Evolutionary conservation across 2,888 invertebrate genomes (phyloP), one percentile per base, ranked within the genome.

Genomic region (Eristalis tenax): DNA sequence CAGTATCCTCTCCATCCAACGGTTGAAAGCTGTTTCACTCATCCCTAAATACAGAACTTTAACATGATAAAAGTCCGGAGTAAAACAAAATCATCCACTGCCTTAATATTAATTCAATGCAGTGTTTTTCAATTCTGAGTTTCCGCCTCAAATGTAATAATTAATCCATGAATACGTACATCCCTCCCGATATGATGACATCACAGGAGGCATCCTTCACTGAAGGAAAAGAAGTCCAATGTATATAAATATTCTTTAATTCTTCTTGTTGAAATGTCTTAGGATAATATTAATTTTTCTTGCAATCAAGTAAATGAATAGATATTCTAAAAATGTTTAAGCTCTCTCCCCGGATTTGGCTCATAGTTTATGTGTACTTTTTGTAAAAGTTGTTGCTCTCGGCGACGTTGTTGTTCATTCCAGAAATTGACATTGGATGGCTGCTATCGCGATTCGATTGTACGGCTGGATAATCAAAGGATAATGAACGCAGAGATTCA

Each of bases 361-460:
- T 69, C 57, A 68, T 56, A 68, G 32, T 38, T 82, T 88, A 88
- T 64, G 88, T 88, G 81, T 83, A 88, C 74, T 88, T 88, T 77
- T 88, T 88, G 65, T 80, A 88, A 18, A 81, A 79, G 69, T 57
- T 84, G 38, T 68, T 80, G 28, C 87, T 76, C 8, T 87, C 87
- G 38, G 79, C 66, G 59, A 69, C 63, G 69, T 74, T 84, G 43
- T 28, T 40, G 26, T 76, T 84, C 28, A 73, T 65, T 80, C 83
- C 83, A 63, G 83, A 64, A 86, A 83, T 83, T 83, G 86, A 86
- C 83, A 70, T 50, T 71, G 83, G 64, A 83, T 82, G 75, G 70
- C 57, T 80, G 56, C 61, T 69, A n/a, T 73, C 71, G 8, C 74
- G 83, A 64, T 71, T 57, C 11, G 71, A 64, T 26, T 77, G 73